A percentile compares a stretch with the other conserved stretches of the same genome.
Conservation (phyloP, 2,797 vertebrate species). For the Poeciliopsis presidionis region DNA sequence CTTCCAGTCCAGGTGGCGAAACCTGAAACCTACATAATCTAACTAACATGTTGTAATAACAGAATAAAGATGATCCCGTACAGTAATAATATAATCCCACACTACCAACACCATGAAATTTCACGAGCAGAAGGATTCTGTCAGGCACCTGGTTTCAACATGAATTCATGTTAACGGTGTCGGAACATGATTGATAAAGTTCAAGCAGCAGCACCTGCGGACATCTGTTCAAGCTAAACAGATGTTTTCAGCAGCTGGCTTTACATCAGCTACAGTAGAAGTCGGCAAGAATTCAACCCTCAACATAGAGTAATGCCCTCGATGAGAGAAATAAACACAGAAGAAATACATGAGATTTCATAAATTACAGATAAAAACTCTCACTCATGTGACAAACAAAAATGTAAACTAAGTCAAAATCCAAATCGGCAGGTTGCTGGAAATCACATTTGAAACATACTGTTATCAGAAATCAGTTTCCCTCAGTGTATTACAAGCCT, state of each 20-base stretch:
- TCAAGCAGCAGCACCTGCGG: conserved; percentile 4
- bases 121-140: neutral
- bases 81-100: neutral
- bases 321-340: neutral
- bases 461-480: neutral
- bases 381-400: neutral
- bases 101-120: neutral
- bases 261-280: conserved; percentile 10
- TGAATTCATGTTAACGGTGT: conserved; percentile 3
- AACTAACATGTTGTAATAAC: too few species aligned
- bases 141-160: conserved; percentile 8
- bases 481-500: too few species aligned
- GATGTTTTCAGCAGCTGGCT: conserved; percentile 25
- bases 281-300: neutral
- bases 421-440: neutral
- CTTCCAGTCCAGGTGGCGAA: too few species aligned
- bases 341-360: neutral
- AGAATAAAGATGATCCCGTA: too few species aligned
- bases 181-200: conserved; percentile 4
- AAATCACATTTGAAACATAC: neutral
- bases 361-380: neutral
- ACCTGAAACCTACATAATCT: too few species aligned
- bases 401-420: neutral
- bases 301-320: neutral
- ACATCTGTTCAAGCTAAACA: conserved; percentile 27